Percentiles rank a stretch among this genome's conserved stretches.
Evolutionary conservation across 2,797 vertebrate species (phyloP).

Genomic region (Premnoplex brunnescens): DNA sequence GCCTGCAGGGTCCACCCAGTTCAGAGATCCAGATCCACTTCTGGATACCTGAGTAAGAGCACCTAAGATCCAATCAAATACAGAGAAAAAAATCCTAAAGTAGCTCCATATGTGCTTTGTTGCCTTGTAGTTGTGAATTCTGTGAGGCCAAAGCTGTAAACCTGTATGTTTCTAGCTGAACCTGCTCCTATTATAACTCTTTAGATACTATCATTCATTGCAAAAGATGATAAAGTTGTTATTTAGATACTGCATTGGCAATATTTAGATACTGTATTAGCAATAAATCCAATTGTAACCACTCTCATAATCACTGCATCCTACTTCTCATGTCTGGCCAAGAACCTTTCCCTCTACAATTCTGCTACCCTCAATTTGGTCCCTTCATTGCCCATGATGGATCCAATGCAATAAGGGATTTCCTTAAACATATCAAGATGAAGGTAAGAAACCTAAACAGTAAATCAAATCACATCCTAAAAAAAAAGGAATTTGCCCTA

Average conservation of each 20-base stretch:
- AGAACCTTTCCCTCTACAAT: not conserved
- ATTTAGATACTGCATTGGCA: not conserved
- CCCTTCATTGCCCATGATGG: not conserved
- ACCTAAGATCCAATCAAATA: not conserved
- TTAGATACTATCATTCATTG: not conserved
- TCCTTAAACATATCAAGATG: not conserved
- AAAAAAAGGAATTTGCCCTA: not conserved
- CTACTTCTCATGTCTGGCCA: not conserved
- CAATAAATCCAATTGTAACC: not conserved
- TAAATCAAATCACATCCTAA: not conserved
- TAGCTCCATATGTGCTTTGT: not conserved
- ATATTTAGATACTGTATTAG: not conserved
- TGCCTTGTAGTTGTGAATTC: not conserved
- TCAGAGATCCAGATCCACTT: fast-evolving
- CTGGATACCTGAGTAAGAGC: not conserved
- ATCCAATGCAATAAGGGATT: not conserved
- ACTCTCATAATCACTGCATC: not conserved
- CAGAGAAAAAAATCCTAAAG: not conserved
- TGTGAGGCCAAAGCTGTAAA: not conserved
- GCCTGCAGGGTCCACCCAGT: not conserved
- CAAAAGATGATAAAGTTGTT: not conserved
- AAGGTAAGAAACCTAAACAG: not conserved
- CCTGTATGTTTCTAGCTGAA: not conserved
- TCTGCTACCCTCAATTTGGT: not conserved
- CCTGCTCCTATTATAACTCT: not conserved